Evolutionary conservation across 2,888 invertebrate genomes (phyloP).

Genomic region (Pterostichus madidus): DNA sequence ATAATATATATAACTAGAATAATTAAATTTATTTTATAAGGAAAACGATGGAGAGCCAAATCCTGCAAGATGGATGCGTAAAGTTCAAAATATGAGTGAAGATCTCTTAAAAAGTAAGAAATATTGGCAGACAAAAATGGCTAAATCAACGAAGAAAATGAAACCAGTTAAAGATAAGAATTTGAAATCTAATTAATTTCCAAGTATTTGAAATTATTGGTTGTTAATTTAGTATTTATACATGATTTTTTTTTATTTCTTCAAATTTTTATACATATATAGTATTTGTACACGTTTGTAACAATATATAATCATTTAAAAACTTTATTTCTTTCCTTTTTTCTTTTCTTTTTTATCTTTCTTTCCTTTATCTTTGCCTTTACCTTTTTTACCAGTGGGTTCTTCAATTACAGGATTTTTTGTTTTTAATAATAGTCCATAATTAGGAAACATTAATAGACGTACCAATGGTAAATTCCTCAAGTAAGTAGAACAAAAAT

Average conservation of each 20-base stretch:
- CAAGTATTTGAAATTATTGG: not conserved
- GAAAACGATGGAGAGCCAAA: conserved; percentile 53
- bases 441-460: conserved; percentile 74
- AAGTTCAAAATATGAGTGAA: conserved; percentile 71
- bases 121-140: conserved; percentile 71
- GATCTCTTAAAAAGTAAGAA: conserved; percentile 70
- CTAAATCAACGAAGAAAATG: conserved; percentile 69
- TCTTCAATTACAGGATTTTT: conserved; percentile 69
- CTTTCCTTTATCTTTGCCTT: not conserved
- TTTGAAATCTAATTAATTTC: conserved; percentile 48
- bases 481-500: conserved; percentile 74
- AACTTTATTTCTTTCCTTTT: conserved; percentile 69
- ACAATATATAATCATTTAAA: conserved; percentile 10
- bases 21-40: conserved; percentile 9
- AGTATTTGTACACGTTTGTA: conserved; percentile 37
- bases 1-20: not conserved
- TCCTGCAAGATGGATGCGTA: conserved; percentile 69
- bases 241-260: conserved; percentile 59
- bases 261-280: conserved; percentile 64
- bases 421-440: conserved; percentile 72
- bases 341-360: conserved; percentile 40
- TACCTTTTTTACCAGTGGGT: conserved; percentile 67
- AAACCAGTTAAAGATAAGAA: conserved; percentile 57
- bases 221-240: conserved; percentile 30
- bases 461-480: conserved; percentile 75